Evolutionary conservation across 37 sponge, comb jelly and placozoan species (phyloP).

Genomic region (Hexactinellida sp.): DNA sequence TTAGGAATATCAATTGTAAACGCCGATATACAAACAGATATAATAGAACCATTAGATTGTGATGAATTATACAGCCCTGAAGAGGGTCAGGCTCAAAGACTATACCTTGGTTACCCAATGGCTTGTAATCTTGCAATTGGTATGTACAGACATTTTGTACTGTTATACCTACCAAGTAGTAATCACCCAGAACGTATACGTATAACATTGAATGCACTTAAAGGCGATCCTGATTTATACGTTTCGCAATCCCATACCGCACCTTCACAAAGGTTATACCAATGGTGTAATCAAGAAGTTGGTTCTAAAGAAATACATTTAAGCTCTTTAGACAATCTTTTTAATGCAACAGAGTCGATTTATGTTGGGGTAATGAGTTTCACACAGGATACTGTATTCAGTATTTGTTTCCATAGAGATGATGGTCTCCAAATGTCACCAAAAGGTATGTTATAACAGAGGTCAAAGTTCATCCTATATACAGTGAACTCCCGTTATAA

Average conservation of each 20-base stretch:
- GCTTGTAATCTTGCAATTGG: slow-evolving; percentile 15
- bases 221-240: slow-evolving; percentile 48
- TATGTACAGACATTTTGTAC: slow-evolving; percentile 55
- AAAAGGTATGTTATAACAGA: background rate
- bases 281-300: slow-evolving; percentile 45
- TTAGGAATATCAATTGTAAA: slow-evolving; percentile 54
- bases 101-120: slow-evolving; percentile 28
- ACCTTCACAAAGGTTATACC: slow-evolving; percentile 39
- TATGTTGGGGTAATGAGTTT: slow-evolving; percentile 47
- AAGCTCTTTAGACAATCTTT: slow-evolving; percentile 18
- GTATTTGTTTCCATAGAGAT: slow-evolving; percentile 27
- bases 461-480: too few relatives aligned
- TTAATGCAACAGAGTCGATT: slow-evolving; percentile 22
- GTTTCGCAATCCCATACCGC: slow-evolving; percentile 38
- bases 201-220: slow-evolving; percentile 19
- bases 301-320: slow-evolving; percentile 22
- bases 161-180: slow-evolving; percentile 39
- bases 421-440: background rate
- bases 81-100: slow-evolving; percentile 45
- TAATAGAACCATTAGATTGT: slow-evolving; percentile 50
- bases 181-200: slow-evolving; percentile 25
- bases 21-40: slow-evolving; percentile 48
- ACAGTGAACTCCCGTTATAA: too few relatives aligned
- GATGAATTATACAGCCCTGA: slow-evolving; percentile 35
- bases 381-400: slow-evolving; percentile 38